Evolutionary conservation across 2,113 vertebrate genomes (phyloP), one percentile per base, ranked within the genome.

Genomic region (Leptosomus discolor): DNA sequence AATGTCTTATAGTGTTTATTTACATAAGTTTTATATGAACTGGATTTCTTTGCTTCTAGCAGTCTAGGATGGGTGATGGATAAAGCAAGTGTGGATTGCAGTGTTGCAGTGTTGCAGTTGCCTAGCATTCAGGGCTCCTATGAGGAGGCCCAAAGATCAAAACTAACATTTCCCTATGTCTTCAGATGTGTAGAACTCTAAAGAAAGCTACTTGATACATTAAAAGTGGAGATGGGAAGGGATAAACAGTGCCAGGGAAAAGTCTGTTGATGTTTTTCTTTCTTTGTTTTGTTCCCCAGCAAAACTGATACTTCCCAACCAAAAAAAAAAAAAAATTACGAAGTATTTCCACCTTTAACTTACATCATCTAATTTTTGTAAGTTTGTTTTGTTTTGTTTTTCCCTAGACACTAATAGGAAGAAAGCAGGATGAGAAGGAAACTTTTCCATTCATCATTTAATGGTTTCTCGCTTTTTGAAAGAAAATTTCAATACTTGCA

Each of bases 261-360:
- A 71, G 27, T 50, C 14, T 21, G 8, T 7, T 50, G 3, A 15
- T 18, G 36, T 12, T 32, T 36, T 26, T 15, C 6, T 8, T 32
- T 43, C 1, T 15, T 53, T 32, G 3, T 37, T 51, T 30, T 39
- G 30, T 3, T 1, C 10, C 8, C 18, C 6, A 6, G 23, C 61
- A 50, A 73, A 78, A 61, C 10, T 7, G 12, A 21, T 53, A 18
- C 8, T 73, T 73, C 61, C 11, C 12, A 68, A 34, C 12, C 1
- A 60, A 41, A 36, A 50, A 67, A 24, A 30, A 20, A 8, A 27
- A 70, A 18, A 54, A 80, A 69, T 30, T 45, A 4, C 13, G 51
- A 69, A 65, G 3, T 43, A 37, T 53, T 76, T 85, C 16, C 12
- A 48, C 45, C 65, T 85, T 54, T 41, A 75, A 69, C 13, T 4